A percentile compares a stretch with the other conserved stretches of the same genome.
Evolutionary conservation across 2,113 vertebrate genomes (phyloP).

Genomic region (Trichechus manatus): DNA sequence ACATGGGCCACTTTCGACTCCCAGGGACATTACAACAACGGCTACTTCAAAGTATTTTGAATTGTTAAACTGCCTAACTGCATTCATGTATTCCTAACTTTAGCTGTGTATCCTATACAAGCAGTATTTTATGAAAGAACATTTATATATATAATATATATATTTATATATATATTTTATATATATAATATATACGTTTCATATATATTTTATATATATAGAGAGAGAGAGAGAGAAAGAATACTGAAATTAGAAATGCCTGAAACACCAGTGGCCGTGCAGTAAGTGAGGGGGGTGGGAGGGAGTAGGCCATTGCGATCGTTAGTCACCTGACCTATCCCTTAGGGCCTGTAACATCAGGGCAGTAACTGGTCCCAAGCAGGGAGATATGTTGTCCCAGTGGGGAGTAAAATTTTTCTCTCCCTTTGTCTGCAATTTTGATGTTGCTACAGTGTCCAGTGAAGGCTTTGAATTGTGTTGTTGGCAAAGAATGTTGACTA

Average conservation of each 20-base stretch:
- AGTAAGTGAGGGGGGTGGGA: background rate
- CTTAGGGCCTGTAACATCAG: background rate
- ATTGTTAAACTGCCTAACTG: no score
- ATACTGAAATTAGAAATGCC: background rate
- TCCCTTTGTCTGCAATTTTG: background rate
- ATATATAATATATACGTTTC: no score
- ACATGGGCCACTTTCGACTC: fast-evolving
- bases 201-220: no score
- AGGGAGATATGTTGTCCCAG: background rate
- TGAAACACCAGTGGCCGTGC: background rate
- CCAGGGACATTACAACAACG: background rate
- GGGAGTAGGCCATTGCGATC: background rate
- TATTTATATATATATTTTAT: no score
- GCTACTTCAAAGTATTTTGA: background rate
- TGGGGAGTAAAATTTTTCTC: background rate
- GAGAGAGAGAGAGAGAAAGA: background rate
- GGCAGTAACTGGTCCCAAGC: background rate
- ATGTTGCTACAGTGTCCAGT: background rate
- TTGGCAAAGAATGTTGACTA: no score
- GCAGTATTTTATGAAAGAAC: background rate
- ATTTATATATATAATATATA: no score
- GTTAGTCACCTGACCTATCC: no score
- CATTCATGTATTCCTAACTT: fast-evolving
- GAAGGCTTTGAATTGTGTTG: no score
- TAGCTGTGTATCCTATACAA: background rate